A percentile compares a stretch with the other conserved stretches of the same genome.
These are phyloP conservation scores for Basileuterus tristriatus DNA, from an alignment of 2,797 vertebrate genomes.

Conservation along the genomic window DNA sequence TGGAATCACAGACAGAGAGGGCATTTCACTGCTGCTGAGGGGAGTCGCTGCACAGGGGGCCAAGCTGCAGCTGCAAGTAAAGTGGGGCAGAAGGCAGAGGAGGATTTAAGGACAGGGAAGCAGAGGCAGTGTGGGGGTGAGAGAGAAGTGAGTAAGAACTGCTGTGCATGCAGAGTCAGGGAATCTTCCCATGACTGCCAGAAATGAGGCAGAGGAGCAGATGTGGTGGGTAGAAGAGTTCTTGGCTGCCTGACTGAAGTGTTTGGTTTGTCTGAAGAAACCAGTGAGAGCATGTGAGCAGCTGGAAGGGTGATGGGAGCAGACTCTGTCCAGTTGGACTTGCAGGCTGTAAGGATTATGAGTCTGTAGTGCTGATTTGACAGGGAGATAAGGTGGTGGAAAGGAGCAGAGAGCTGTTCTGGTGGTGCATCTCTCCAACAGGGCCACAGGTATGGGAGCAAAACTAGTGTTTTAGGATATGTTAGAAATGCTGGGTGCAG, in stretches of 20 bases:
- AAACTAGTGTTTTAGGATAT: accelerated
- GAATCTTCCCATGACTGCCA: not conserved
- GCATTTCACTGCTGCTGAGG: not conserved
- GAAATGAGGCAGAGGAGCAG: not conserved
- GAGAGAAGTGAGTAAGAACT: not conserved
- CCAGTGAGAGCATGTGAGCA: not conserved
- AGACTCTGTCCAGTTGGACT: not conserved
- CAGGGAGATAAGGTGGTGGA: not conserved
- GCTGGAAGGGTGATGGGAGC: not conserved
- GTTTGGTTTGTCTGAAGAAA: not conserved
- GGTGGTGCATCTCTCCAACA: not conserved
- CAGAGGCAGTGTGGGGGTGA: not conserved
- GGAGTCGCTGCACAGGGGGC: not conserved
- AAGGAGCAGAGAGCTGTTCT: not conserved
- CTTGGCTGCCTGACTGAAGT: not conserved
- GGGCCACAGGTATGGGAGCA: not conserved
- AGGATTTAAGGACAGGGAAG: not conserved
- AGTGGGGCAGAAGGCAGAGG: not conserved
- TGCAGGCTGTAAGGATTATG: not conserved
- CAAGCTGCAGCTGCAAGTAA: not conserved
- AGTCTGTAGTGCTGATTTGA: not conserved
- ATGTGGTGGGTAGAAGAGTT: not conserved
- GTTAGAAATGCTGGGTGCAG: not conserved
- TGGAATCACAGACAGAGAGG: not conserved
- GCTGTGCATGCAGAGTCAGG: not conserved